phyloP scores from a whole-genome alignment of 2,797 vertebrate species.

The Gambelia wislizenii region DNA sequence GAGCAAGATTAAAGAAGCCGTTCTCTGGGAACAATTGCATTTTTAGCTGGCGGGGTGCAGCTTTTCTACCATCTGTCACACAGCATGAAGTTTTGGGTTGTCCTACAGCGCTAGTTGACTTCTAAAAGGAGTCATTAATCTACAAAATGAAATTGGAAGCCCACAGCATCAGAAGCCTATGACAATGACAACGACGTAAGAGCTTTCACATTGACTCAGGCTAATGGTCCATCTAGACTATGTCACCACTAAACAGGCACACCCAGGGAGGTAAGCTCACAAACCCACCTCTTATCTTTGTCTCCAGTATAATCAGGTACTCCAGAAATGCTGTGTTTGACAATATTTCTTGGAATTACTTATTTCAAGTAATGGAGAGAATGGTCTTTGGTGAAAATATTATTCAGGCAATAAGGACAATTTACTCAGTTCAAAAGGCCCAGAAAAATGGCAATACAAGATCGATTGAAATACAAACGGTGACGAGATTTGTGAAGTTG shows the following conservation, averaged over 20 bases:
- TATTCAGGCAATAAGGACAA: no score
- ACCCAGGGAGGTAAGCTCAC: neutral
- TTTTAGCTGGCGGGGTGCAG: neutral
- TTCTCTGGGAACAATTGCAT: neutral
- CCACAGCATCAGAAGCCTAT: neutral
- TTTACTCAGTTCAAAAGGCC: no score
- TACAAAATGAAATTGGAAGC: neutral
- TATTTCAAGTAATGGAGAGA: no score
- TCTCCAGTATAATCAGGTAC: neutral
- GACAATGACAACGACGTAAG: no score
- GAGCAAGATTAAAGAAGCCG: accelerated
- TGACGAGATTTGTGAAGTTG: no score
- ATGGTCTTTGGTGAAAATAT: no score
- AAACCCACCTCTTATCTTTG: neutral
- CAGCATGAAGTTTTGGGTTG: neutral
- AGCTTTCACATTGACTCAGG: neutral
- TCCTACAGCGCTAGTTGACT: neutral
- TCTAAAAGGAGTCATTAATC: neutral
- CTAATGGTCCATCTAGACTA: neutral
- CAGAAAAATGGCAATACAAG: no score
- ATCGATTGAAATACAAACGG: no score
- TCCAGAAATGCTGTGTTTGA: neutral
- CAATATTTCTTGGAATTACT: no score
- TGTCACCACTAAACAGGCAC: neutral
- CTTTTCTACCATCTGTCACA: neutral